Conservation (phyloP, 2,888 invertebrate species). For the Piscicola geometra region DNA sequence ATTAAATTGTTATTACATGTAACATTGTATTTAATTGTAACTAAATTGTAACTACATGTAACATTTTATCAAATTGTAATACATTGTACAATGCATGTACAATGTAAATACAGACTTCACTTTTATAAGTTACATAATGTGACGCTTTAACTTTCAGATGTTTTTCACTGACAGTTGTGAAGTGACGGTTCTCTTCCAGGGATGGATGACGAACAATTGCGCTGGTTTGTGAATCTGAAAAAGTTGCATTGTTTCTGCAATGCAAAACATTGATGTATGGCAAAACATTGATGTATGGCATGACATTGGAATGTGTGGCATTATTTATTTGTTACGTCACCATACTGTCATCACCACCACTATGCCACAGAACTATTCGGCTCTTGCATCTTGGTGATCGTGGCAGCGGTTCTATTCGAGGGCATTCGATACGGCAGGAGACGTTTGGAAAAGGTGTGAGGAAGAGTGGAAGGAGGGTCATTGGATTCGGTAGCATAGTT, state of each 20-base stretch:
- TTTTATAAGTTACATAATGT: too few species aligned
- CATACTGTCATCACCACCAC: background rate
- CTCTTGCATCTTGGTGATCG: background rate
- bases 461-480: too few species aligned
- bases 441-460: background rate
- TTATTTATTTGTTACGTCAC: too few species aligned
- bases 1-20: too few species aligned
- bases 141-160: background rate
- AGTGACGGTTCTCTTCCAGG: background rate
- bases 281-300: too few species aligned
- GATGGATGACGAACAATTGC: background rate
- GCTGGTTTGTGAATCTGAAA: background rate
- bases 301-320: too few species aligned
- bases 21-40: too few species aligned
- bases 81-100: too few species aligned
- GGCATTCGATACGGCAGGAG: background rate
- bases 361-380: slow-evolving; percentile 3
- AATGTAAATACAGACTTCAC: too few species aligned
- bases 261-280: background rate
- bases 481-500: too few species aligned
- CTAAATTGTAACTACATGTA: too few species aligned
- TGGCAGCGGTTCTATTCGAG: background rate
- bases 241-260: background rate
- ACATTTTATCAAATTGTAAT: too few species aligned
- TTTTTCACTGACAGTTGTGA: background rate